These are phyloP conservation scores for Pseudocheirus occidentalis DNA, from an alignment of 2,797 vertebrate genomes.

Conservation along the genomic window DNA sequence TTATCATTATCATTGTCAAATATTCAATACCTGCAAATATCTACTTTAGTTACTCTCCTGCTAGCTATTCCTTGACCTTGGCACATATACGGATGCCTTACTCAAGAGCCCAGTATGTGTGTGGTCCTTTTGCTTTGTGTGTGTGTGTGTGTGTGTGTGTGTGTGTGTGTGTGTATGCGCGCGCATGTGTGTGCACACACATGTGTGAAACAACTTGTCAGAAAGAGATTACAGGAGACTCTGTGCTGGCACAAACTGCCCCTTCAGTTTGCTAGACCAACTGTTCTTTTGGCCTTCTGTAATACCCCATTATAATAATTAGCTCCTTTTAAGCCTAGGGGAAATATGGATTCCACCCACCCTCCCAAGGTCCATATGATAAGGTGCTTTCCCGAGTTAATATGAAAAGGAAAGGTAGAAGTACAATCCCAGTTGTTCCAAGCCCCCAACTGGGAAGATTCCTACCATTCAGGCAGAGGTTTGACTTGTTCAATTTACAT, in stretches of 20 bases:
- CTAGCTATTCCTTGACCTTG: slow-evolving; percentile 72
- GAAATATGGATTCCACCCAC: not conserved
- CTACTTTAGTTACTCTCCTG: slow-evolving; percentile 68
- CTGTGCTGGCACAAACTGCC: no score
- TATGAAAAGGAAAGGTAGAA: not conserved
- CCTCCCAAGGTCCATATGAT: not conserved
- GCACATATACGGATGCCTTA: slow-evolving; percentile 52
- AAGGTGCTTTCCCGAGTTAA: not conserved
- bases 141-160: no score
- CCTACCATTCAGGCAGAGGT: not conserved
- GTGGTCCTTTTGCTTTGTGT: slow-evolving; percentile 43
- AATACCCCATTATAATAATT: not conserved
- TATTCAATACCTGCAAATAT: slow-evolving; percentile 72
- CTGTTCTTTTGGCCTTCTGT: slow-evolving; percentile 29
- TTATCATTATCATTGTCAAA: slow-evolving; percentile 69
- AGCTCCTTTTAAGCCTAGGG: not conserved
- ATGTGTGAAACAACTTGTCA: no score
- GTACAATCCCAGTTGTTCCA: not conserved
- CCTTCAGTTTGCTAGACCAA: slow-evolving; percentile 56
- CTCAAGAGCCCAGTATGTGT: slow-evolving; percentile 55
- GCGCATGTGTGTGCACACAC: no score
- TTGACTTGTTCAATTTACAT: not conserved
- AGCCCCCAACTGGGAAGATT: not conserved
- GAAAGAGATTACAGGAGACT: no score
- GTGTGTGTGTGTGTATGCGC: no score